Evolutionary conservation across 2,888 invertebrate species (phyloP), one percentile per base, ranked within the genome.

Genomic region (Apocheima hispidaria): DNA sequence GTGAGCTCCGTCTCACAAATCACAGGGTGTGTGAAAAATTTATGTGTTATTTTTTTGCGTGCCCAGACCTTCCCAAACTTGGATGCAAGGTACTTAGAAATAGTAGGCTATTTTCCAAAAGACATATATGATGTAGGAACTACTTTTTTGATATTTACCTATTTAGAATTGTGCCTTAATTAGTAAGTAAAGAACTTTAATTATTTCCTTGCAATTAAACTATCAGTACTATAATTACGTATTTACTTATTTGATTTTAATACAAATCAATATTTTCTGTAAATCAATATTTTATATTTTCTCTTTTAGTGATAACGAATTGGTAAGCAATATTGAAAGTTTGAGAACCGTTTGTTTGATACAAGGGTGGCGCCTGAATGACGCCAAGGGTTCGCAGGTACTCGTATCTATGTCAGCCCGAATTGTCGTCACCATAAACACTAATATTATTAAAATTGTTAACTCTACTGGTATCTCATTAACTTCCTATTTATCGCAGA

Each of bases 1-100:
- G 72, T 77, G 75, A 79, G 78, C 80, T 72, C 65, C 81, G 76
- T 78, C 78, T 79, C 80, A 79, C 82, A 86, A 89, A 88, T 87
- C 86, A 87, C 81, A 74, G 80, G 79, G 76, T 79, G 83, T 78
- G 83, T 86, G 83, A 83, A 82, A 82, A 81, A 82, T 86, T 82
- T 85, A 83, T 77, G 74, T 79, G 76, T 70, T 60, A 33, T 83
- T 84, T 87, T 84, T 83, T 77, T 5, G 16, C n/a, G 7, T 12
- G 14, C 6, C 4, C 74, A 66, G 49, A 20, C 70, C 7, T 69
- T 72, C 70, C 70, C 82, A 84, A 87, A 76, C 67, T 72, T 70
- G 58, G 3, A 12, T 4, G 9, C 28, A 9, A 12, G 18, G 18
- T 46, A 12, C 23, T 2, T 36, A 36, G 7, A 36, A 6, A 1